Evolutionary conservation across 2,888 invertebrate species (phyloP).

Genomic region (Andrena flavipes): DNA sequence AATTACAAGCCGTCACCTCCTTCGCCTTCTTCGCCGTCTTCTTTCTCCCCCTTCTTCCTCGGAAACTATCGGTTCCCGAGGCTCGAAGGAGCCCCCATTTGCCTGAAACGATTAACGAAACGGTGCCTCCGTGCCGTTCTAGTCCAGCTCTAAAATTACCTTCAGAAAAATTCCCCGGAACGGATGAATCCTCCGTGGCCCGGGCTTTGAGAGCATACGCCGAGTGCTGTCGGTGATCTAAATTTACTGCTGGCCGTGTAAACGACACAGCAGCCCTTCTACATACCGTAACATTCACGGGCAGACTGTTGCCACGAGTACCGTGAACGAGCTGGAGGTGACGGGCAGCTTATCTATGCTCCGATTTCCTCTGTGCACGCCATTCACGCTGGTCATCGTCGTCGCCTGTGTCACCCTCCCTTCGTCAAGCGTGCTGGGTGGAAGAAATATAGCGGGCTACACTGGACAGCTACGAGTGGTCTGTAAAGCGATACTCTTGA

Average conservation of each 20-base stretch:
- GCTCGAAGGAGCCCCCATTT: slow-evolving; percentile 56
- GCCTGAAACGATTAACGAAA: slow-evolving; percentile 70
- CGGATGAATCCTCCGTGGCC: slow-evolving; percentile 54
- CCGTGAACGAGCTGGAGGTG: slow-evolving; percentile 69
- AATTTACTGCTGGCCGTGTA: slow-evolving; percentile 73
- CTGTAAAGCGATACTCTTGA: slow-evolving; percentile 2
- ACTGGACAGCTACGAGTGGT: background rate
- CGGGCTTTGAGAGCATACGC: slow-evolving; percentile 66
- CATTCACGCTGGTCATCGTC: slow-evolving; percentile 62
- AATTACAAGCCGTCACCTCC: slow-evolving; percentile 59
- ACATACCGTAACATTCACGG: slow-evolving; percentile 74
- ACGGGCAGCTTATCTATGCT: slow-evolving; percentile 74
- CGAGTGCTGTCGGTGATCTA: slow-evolving; percentile 71
- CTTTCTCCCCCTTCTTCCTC: background rate
- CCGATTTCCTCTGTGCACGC: slow-evolving; percentile 66
- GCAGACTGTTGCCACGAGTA: slow-evolving; percentile 69
- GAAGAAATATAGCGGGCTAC: background rate
- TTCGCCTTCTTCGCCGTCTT: background rate
- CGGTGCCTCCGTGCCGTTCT: slow-evolving; percentile 28
- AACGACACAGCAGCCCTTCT: slow-evolving; percentile 70
- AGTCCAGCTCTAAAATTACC: slow-evolving; percentile 66
- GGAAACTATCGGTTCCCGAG: slow-evolving; percentile 29
- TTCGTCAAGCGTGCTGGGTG: background rate
- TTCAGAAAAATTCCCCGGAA: slow-evolving; percentile 64
- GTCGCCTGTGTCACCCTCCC: slow-evolving; percentile 24